These are phyloP conservation scores for Entelurus aequoreus DNA, from an alignment of 2,113 vertebrate species.

Conservation along the genomic window DNA sequence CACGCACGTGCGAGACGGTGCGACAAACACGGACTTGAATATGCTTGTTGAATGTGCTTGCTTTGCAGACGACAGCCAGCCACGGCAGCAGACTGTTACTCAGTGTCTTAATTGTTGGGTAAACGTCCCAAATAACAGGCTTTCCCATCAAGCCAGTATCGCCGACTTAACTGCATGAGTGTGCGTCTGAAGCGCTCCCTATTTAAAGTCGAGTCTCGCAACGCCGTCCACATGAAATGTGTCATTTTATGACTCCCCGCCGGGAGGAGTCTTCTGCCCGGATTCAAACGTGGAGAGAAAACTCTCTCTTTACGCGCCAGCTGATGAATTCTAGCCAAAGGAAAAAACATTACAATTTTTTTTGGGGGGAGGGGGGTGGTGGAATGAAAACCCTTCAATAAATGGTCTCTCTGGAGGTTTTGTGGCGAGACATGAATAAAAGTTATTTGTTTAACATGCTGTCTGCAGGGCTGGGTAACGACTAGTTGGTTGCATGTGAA, in stretches of 20 bases:
- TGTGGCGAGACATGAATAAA: slow-evolving; percentile 1
- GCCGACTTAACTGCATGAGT: slow-evolving; percentile 41
- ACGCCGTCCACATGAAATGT: slow-evolving; percentile 6
- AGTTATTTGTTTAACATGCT: slow-evolving; percentile 14
- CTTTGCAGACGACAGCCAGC: slow-evolving; percentile 24
- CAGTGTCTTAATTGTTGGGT: slow-evolving; percentile 16
- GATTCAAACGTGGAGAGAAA: slow-evolving; percentile 36
- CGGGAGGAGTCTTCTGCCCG: slow-evolving; percentile 40
- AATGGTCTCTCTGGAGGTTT: slow-evolving; percentile 1
- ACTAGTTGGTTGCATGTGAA: slow-evolving; percentile 30
- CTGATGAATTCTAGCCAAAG: background rate
- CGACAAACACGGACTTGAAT: background rate
- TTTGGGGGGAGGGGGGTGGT: no score
- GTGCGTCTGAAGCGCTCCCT: slow-evolving; percentile 44
- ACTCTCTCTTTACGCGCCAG: slow-evolving; percentile 19
- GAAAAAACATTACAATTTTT: slow-evolving; percentile 21
- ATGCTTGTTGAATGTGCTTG: background rate
- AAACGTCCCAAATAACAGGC: slow-evolving; percentile 34
- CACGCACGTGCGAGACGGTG: slow-evolving; percentile 1
- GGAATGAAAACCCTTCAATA: slow-evolving; percentile 23
- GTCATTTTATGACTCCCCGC: slow-evolving; percentile 38
- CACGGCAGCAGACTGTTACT: slow-evolving; percentile 18
- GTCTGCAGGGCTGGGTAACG: slow-evolving; percentile 13
- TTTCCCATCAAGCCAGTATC: slow-evolving; percentile 28
- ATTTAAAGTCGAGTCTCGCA: slow-evolving; percentile 32